These are phyloP conservation scores for Acleris emargana DNA, from an alignment of 2,888 invertebrate genomes.

Conservation along the genomic window DNA sequence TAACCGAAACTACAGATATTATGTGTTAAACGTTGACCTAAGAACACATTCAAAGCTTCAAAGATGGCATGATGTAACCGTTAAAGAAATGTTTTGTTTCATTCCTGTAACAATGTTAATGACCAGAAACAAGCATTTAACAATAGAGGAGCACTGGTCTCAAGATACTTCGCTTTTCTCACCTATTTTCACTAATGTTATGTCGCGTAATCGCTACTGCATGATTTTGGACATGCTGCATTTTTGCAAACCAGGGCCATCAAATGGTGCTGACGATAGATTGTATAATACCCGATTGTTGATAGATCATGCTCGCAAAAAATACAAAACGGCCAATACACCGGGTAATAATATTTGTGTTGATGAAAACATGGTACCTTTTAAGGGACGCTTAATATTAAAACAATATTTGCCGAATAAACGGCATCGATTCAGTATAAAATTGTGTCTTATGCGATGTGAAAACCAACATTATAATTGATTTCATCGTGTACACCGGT, in stretches of 20 bases:
- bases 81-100: constrained; percentile 1
- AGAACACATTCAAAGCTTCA: background rate
- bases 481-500: constrained; percentile 40
- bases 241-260: constrained; percentile 29
- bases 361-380: constrained; percentile 45
- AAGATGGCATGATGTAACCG: constrained; percentile 1
- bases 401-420: constrained; percentile 45
- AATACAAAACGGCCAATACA: constrained; percentile 31
- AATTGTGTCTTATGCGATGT: constrained; percentile 44
- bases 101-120: constrained; percentile 12
- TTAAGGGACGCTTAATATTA: constrained; percentile 42
- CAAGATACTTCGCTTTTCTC: background rate
- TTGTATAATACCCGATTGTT: constrained; percentile 37
- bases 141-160: constrained; percentile 3
- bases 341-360: constrained; percentile 40
- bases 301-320: constrained; percentile 40
- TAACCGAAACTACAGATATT: background rate
- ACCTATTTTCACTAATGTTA: constrained; percentile 8
- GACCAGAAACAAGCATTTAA: constrained; percentile 8
- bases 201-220: constrained; percentile 30
- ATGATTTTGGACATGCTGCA: constrained; percentile 31
- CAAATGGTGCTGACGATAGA: constrained; percentile 30
- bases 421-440: constrained; percentile 42
- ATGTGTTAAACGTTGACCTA: background rate
- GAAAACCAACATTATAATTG: constrained; percentile 40